Base-by-base conservation (phyloP, 2,113 vertebrate species). In the Entelurus aequoreus region DNA sequence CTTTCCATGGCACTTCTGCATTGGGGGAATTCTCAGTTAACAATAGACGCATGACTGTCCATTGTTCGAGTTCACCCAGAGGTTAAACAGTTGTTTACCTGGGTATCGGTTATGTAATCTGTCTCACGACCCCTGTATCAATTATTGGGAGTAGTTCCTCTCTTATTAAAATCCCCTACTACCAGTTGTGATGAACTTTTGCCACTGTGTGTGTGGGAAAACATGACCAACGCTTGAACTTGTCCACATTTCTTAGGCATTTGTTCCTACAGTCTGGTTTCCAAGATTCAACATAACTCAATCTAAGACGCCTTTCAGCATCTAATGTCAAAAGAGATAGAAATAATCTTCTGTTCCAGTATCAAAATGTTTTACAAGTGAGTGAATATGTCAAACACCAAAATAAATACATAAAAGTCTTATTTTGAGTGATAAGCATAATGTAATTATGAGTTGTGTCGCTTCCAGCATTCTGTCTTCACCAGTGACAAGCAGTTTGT, bases 221-320 rank as follows among this genome's bases (percentile, higher is more conserved):
- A 86, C 75, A 78, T 62, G 54, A 56, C 59, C 68, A 55, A 60
- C 48, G 13, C 60, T 68, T 62, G 74, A 54, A 58, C 68, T 16
- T 65, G 19, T 19, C n/a, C 48, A 67, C 36, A 46, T 78, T 74
- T 77, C 68, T 64, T 61, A 69, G 68, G 42, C 28, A 63, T 65
- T 66, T 19, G 10, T 12, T 46, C 8, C 40, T 9, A 46, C 11
- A 11, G 11, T 12, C 42, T 12, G 4, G 38, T 40, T 28, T 28
- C 6, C 38, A 46, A 46, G 42, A 46, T 46, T 46, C 11, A 46
- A 46, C 42, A 46, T 11, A 46, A 46, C 28, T 28, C 28, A 28
- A 28, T 28, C 28, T 28, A 28, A 28, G 28, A 28, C 28, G 42
- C 42, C 11, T 9, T 42, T 42, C 40, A 42, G 10, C 40, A 8